Percentiles rank a stretch among this genome's conserved stretches.
Evolutionary conservation across 2,888 invertebrate species (phyloP).

Genomic region (Fragum fragum): DNA sequence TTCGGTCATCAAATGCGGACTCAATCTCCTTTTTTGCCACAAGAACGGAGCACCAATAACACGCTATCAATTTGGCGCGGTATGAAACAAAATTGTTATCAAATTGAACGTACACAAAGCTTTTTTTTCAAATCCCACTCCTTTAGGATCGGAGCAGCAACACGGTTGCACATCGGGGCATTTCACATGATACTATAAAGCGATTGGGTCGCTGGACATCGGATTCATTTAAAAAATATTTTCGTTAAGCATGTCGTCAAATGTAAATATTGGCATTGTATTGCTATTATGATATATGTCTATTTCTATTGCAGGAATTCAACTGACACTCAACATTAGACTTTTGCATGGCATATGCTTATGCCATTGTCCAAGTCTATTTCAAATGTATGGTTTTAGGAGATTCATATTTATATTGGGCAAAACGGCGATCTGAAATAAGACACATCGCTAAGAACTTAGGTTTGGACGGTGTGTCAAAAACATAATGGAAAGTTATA

Average conservation of each 20-base stretch:
- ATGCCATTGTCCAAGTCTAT: background rate
- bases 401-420: background rate
- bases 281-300: background rate
- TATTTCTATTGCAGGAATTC: background rate
- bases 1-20: background rate
- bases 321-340: background rate
- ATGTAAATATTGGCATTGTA: background rate
- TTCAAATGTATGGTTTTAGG: slow-evolving; percentile 25
- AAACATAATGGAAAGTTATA: background rate
- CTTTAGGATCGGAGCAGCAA: slow-evolving; percentile 11
- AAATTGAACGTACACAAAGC: background rate
- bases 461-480: background rate
- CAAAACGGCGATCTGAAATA: too few relatives aligned
- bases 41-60: background rate
- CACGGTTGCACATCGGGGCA: background rate
- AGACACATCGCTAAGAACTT: too few relatives aligned
- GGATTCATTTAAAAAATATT: slow-evolving; percentile 7
- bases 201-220: slow-evolving; percentile 8
- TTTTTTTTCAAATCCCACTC: slow-evolving; percentile 15
- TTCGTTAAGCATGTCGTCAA: background rate
- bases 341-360: background rate
- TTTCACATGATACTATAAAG: slow-evolving; percentile 10
- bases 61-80: slow-evolving; percentile 27
- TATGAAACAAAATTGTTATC: background rate
- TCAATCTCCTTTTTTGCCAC: slow-evolving; percentile 26